Evolutionary conservation across 1,140 invertebrate species (phyloP).

Genomic region (Brachionus calyciflorus): DNA sequence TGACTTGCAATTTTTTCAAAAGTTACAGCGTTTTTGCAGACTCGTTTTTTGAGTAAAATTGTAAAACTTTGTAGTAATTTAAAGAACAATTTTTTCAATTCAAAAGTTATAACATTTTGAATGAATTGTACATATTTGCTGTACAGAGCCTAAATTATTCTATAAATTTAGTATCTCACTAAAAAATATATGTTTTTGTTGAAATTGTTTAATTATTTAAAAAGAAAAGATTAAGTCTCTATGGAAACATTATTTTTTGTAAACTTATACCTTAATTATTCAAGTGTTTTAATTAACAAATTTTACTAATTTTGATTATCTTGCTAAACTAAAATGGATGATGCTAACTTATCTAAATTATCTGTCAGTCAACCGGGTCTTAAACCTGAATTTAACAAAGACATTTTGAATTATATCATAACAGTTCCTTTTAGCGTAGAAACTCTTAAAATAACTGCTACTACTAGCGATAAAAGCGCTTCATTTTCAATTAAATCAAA

Average conservation of each 20-base stretch:
- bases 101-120: no score
- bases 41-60: no score
- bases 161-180: no score
- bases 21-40: no score
- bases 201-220: no score
- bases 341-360: conserved; percentile 27
- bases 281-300: not conserved
- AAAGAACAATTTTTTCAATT: no score
- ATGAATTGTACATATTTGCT: no score
- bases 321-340: conserved; percentile 10
- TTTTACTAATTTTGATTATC: not conserved
- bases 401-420: not conserved
- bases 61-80: no score
- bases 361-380: not conserved
- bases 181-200: no score
- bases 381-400: conserved; percentile 5
- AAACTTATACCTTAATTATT: not conserved
- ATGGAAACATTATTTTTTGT: not conserved
- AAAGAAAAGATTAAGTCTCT: not conserved
- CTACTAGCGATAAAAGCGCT: conserved; percentile 15
- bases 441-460: not conserved
- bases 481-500: conserved; percentile 7
- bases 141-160: no score
- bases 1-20: no score
- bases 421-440: not conserved